Base-by-base conservation (phyloP, 1,140 invertebrate species). In the Drosophila bocqueti region DNA sequence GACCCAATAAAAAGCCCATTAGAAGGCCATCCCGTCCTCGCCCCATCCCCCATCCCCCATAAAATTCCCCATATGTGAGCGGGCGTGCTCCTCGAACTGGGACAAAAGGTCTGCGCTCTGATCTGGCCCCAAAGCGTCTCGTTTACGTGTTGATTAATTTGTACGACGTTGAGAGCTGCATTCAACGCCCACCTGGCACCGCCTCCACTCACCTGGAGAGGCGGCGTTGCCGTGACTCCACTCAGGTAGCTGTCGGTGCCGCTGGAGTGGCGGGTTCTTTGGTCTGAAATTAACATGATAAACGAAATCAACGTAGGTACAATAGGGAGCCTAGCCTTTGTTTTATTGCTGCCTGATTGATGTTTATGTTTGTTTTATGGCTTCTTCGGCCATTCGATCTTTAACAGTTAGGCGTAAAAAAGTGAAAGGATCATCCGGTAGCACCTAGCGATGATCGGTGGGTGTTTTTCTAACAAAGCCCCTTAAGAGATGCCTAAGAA, bases 1-100 rank as follows among this genome's bases (percentile, higher is more conserved):
- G 84, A 87, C 84, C 84, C 69, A 87, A 90, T 87, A 87, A 81
- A 87, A 84, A 84, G 55, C 81, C 81, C 84, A 87, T 87, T 87
- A 90, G 69, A 42, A 68, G 78, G 52, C 74, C 61, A 68, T 76
- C 46, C 40, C 75, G 57, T 60, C 36, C 15, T 3, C 34, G 42
- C 40, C 50, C 40, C 67, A 67, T 68, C 50, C 40, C 50, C 40
- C 67, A 67, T 67, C 50, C 21, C 24, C 46, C 24, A 49, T 49
- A 0, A 16, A 8, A 72, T 21, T 49, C 54, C 61, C 38, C 75
- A 78, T 62, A 76, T 77, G 73, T 77, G 73, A 67, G 74, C 74
- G 74, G 65, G 58, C 74, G 50, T 78, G 75, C 64, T 45, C 40
- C 36, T 50, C 26, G 46, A 84, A 81, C 68, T 87, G 68, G 85